A percentile compares a stretch with the other conserved stretches of the same genome.
phyloP scores from a whole-genome alignment of 2,113 vertebrate species.

The Zingel zingel region DNA sequence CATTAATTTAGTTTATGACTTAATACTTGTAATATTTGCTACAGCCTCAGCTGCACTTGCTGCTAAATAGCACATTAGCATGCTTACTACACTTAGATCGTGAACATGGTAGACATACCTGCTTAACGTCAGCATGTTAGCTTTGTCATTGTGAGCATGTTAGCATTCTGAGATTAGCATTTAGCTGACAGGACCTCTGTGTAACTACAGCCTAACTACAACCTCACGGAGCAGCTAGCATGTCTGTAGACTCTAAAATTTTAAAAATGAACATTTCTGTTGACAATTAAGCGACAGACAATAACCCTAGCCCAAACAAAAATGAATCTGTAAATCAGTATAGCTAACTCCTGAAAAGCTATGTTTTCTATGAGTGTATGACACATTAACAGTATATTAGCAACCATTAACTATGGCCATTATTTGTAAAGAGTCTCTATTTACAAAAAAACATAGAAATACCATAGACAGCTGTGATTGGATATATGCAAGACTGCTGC shows the following conservation, averaged over 20 bases:
- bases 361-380: not conserved
- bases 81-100: not conserved
- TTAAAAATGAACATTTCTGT: not conserved
- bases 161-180: not conserved
- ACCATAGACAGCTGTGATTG: constrained; percentile 22
- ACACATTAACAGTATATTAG: constrained; percentile 5
- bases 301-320: not conserved
- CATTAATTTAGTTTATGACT: not conserved
- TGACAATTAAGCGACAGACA: not conserved
- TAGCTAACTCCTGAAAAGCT: not conserved
- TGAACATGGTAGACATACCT: not conserved
- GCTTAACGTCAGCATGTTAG: not conserved
- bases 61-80: not conserved
- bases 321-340: not conserved
- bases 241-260: not conserved
- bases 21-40: not conserved
- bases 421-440: constrained; percentile 19
- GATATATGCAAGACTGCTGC: constrained; percentile 52
- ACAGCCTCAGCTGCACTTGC: not conserved
- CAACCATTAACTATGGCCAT: constrained; percentile 11
- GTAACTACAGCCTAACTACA: not conserved
- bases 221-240: not conserved
- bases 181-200: not conserved
- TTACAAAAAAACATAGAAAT: constrained; percentile 4
- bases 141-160: not conserved